These are phyloP conservation scores for Mayetiola destructor DNA, from an alignment of 2,888 invertebrate genomes.

Conservation along the genomic window DNA sequence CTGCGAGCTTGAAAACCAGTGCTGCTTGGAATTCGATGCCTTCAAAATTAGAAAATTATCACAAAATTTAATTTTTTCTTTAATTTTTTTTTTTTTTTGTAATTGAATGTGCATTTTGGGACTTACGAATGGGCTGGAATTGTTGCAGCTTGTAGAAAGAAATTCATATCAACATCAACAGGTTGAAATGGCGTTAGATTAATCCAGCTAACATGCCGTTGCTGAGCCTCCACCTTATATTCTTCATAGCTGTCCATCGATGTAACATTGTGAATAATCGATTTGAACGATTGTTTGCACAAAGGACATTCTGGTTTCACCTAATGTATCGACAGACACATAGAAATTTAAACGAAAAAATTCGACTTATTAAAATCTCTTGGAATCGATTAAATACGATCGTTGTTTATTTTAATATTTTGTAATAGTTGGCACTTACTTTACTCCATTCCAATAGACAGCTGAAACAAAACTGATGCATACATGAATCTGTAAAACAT, in stretches of 20 bases:
- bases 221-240: constrained; percentile 40
- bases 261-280: constrained; percentile 83
- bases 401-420: background rate
- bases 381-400: background rate
- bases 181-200: constrained; percentile 5
- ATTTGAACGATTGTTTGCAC: constrained; percentile 82
- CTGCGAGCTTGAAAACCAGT: background rate
- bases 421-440: constrained; percentile 34
- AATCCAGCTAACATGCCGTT: background rate
- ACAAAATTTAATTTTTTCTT: too few species aligned
- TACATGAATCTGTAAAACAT: constrained; percentile 82
- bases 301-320: constrained; percentile 88
- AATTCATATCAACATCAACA: background rate
- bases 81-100: background rate
- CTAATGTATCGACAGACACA: constrained; percentile 34
- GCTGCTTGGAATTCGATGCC: background rate
- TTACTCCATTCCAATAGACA: constrained; percentile 90
- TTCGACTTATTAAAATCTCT: background rate
- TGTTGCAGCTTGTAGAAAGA: background rate
- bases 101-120: background rate
- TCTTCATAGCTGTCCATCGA: constrained; percentile 80
- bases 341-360: background rate
- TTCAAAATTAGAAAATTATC: background rate
- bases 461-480: constrained; percentile 87
- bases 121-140: constrained; percentile 4